Evolutionary conservation across 2,113 vertebrate genomes (phyloP), one percentile per base, ranked within the genome.

Genomic region (Callionymus lyra): DNA sequence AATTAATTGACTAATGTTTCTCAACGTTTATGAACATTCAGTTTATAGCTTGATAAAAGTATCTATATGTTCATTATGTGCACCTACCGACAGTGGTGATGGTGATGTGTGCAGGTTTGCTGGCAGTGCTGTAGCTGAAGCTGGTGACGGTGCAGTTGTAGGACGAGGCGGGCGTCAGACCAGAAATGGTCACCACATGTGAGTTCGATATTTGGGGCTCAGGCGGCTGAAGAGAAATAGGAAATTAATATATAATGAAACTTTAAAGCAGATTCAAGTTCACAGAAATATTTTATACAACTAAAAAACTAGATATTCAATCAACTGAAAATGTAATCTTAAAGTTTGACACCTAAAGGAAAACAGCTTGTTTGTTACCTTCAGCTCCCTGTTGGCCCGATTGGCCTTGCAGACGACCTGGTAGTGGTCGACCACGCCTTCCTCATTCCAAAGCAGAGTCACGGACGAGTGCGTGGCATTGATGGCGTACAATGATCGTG

Each of bases 71-170:
- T n/a, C n/a, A n/a, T n/a, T n/a, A 9, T 6, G 12, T 3, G 21
- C 59, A 42, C 76, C 39, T 81, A 97, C 94, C 93, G 61, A 85
- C 75, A 1, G 94, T 98, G n/a, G 83, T 85, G 74, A 97, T 79
- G 0, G 61, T 70, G 45, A 97, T 89, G 81, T 86, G 90, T 0
- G 87, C 79, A 0, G 93, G 89, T 1, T 81, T 34, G 2, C 94
- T 97, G 67, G 90, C 73, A 11, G 85, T 92, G 58, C 85, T 74
- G 66, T 96, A 94, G 80, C 94, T 98, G 81, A 90, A 87, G 53
- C 89, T 91, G 66, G 82, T 90, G 56, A 97, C 84, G 0, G 85
- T 91, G 57, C 94, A 98, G 82, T 98, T 97, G 79, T 97, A 98
- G 38, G 85, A 70, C 0, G 89, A 91, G 17, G 88, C 89, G 0